Evolutionary conservation across 2,113 vertebrate genomes (phyloP), one percentile per base, ranked within the genome.

Genomic region (Oncorhynchus kisutch): DNA sequence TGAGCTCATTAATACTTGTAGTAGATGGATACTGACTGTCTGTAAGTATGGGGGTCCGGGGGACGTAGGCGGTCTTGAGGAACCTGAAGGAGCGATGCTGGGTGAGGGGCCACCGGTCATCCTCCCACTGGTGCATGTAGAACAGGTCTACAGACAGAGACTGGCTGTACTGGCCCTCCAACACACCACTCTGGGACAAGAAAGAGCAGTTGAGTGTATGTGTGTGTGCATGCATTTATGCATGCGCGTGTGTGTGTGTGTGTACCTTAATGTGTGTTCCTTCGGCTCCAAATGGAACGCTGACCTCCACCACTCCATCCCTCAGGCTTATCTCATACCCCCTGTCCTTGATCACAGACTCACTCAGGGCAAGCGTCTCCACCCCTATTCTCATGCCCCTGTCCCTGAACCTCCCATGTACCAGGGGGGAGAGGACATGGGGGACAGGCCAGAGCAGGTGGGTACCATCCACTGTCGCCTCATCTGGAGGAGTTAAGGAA

Each of bases 51-150:
- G 65, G 84, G 13, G 48, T 73, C 67, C 62, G 68, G 14, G 87
- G 86, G n/a, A 88, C 31, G 64, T 82, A 57, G 34, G 82, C 82
- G 13, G 86, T 84, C 74, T 49, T 49, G 0, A 89, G 82, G 39
- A 71, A 78, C 74, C 80, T 79, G 75, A 89, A 75, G 73, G 76
- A 79, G 70, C 85, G 78, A 48, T 86, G 84, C 54, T 88, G 84
- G 1, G 88, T 86, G 9, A 86, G 74, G 48, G 80, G 83, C 86
- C 87, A 88, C 12, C 51, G 79, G 12, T 81, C 72, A 25, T 91
- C 89, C 75, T 77, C 74, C 88, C 86, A 91, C 75, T 83, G 81
- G 25, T 82, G 85, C 84, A 82, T 72, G 59, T 86, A 72, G 78
- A 82, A 81, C 49, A 90, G 70, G 68, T 89, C 81, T 3, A 85